These are phyloP conservation scores for Zosterops japonicus DNA, from an alignment of 2,113 vertebrate genomes.

Conservation along the genomic window DNA sequence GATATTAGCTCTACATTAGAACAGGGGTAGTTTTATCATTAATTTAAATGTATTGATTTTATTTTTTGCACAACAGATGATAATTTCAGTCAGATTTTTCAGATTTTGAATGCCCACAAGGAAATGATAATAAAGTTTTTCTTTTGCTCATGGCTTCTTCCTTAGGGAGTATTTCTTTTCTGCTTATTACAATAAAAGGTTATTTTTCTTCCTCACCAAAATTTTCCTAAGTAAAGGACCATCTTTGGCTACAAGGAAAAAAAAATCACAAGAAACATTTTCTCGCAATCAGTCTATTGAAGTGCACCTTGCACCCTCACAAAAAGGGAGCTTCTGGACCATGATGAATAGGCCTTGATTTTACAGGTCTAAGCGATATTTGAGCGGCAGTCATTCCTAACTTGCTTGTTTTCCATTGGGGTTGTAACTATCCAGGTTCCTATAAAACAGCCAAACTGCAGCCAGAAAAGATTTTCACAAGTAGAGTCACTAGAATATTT, in stretches of 20 bases:
- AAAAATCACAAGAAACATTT: background rate
- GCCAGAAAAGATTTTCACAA: background rate
- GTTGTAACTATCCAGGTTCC: background rate
- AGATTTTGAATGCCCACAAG: background rate
- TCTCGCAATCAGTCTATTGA: background rate
- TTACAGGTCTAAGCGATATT: background rate
- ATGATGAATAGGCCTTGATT: slow-evolving; percentile 40
- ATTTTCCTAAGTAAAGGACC: background rate
- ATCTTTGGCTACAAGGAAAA: background rate
- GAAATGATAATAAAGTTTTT: background rate
- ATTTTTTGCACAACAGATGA: background rate
- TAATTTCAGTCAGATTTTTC: slow-evolving; percentile 4
- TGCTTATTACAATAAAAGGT: background rate
- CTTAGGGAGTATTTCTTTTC: background rate
- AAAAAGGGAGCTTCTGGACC: background rate
- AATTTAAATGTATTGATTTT: slow-evolving; percentile 12
- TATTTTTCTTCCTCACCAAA: background rate
- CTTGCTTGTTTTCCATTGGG: background rate
- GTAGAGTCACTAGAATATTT: background rate
- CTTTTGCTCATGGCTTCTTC: background rate
- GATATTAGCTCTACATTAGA: background rate
- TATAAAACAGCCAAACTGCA: background rate
- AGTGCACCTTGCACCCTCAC: background rate
- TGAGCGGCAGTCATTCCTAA: background rate
- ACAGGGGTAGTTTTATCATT: background rate